Percentiles rank a stretch among this genome's conserved stretches.
Evolutionary conservation across 1,140 invertebrate species (phyloP).

Genomic region (Musca domestica): DNA sequence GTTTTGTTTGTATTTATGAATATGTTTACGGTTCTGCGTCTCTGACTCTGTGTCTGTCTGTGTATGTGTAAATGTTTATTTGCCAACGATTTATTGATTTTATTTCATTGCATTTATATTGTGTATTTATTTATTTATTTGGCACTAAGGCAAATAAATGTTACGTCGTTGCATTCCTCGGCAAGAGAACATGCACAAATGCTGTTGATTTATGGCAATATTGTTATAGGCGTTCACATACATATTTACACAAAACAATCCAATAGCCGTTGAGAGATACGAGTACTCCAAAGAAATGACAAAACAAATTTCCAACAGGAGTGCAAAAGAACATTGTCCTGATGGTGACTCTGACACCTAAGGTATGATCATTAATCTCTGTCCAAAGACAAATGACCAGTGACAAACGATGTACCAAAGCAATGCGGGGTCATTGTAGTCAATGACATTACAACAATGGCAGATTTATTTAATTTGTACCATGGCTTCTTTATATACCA

Average conservation of each 20-base stretch:
- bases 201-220: conserved; percentile 9
- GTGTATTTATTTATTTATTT: background rate
- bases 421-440: conserved; percentile 1
- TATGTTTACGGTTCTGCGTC: too few species aligned
- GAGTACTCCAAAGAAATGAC: background rate
- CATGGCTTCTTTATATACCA: too few species aligned
- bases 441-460: background rate
- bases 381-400: conserved; percentile 19
- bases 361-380: conserved; percentile 11
- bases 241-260: background rate
- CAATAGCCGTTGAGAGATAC: background rate
- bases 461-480: conserved; percentile 14
- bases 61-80: background rate
- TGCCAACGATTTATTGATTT: conserved; percentile 17
- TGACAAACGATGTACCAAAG: conserved; percentile 5
- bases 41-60: too few species aligned
- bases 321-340: background rate
- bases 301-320: too few species aligned
- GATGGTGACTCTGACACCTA: background rate
- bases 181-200: background rate
- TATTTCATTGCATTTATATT: background rate
- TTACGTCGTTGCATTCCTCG: too few species aligned
- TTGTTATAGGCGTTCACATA: conserved; percentile 4
- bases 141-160: conserved; percentile 4
- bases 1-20: too few species aligned